phyloP scores from a whole-genome alignment of 2,797 vertebrate species.

The Urosaurus nigricauda region DNA sequence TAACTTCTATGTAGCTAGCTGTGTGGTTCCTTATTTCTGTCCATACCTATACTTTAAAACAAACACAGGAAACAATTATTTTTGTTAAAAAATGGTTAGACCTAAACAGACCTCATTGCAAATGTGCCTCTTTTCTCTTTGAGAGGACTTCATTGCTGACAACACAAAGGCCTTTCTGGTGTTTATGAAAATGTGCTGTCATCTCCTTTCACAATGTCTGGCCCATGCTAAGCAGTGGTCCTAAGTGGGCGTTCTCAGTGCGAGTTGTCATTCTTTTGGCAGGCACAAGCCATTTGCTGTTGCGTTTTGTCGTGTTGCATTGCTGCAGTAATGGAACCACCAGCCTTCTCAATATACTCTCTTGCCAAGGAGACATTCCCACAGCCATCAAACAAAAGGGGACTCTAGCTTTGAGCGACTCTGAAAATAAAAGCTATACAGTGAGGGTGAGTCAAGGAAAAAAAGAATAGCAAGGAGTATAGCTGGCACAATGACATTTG shows the following conservation, averaged over 20 bases:
- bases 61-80: background rate
- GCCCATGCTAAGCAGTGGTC: background rate
- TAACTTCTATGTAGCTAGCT: constrained; percentile 11
- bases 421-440: constrained; percentile 23
- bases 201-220: background rate
- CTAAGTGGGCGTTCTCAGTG: background rate
- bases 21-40: background rate
- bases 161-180: background rate
- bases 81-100: background rate
- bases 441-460: background rate
- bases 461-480: constrained; percentile 16
- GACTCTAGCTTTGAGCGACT: constrained; percentile 16
- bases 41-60: background rate
- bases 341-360: constrained; percentile 1
- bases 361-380: background rate
- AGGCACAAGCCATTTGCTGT: background rate
- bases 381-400: constrained; percentile 26
- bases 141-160: background rate
- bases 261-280: background rate
- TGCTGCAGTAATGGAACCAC: constrained; percentile 25
- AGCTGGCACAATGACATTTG: constrained; percentile 33
- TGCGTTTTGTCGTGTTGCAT: background rate
- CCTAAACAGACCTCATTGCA: background rate
- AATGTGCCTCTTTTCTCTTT: background rate
- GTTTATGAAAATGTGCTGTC: background rate